A percentile compares a stretch with the other conserved stretches of the same genome.
These are phyloP conservation scores for Lepidonotus clava DNA, from an alignment of 2,888 invertebrate species.

Conservation along the genomic window DNA sequence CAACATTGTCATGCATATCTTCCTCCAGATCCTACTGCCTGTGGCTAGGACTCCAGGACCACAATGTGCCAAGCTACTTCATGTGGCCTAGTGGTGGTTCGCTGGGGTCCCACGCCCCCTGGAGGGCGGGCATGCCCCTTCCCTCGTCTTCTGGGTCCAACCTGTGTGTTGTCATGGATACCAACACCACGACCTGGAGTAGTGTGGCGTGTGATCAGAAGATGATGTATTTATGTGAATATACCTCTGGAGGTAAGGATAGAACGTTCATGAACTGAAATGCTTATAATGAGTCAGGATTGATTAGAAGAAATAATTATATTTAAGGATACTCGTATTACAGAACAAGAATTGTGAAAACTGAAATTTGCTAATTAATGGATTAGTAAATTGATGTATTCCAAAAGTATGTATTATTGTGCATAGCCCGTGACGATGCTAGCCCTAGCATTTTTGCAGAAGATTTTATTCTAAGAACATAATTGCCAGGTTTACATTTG, in stretches of 20 bases:
- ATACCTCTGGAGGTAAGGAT: conserved; percentile 8
- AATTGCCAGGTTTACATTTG: too few relatives aligned
- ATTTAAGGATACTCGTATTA: too few relatives aligned
- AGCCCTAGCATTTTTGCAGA: too few relatives aligned
- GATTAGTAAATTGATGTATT: too few relatives aligned
- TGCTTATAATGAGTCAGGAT: too few relatives aligned
- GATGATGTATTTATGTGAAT: conserved; percentile 15
- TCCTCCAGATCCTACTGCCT: background rate
- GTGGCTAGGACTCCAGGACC: background rate
- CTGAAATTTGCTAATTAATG: too few relatives aligned
- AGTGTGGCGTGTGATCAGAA: background rate
- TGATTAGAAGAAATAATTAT: too few relatives aligned
- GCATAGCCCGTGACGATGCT: too few relatives aligned
- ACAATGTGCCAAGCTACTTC: background rate
- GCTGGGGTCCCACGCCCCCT: background rate
- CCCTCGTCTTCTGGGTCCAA: background rate
- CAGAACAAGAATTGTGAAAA: too few relatives aligned
- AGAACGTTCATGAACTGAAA: too few relatives aligned
- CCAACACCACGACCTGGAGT: background rate
- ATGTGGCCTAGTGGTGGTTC: background rate
- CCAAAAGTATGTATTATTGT: too few relatives aligned
- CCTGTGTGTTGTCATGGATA: background rate
- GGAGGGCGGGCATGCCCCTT: background rate
- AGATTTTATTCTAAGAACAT: too few relatives aligned
- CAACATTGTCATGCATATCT: background rate